Base-by-base conservation (phyloP, 2,797 vertebrate genomes). In the Urocyon cinereoargenteus region DNA sequence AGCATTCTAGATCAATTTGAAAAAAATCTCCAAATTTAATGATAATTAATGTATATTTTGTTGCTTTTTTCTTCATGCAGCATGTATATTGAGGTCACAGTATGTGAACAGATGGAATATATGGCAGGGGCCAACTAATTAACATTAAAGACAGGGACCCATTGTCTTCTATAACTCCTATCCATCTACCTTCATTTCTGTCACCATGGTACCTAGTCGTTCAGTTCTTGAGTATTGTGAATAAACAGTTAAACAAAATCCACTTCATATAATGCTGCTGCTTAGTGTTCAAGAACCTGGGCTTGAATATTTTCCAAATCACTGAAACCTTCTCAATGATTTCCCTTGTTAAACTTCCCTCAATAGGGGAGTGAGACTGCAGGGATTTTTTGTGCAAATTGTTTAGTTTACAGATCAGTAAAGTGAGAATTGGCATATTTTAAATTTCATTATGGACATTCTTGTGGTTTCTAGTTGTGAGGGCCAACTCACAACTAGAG, bases 101-200 rank as follows among this genome's bases (percentile, higher is more conserved):
- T 93, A 66, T 59, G 45, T 81, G 97, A 98, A 97, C 97, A 98
- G 97, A 98, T 97, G 97, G 98, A 96, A 95, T 97, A 96, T 97
- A 94, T 45, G n/a, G 84, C 94, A 77, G n/a, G 49, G 79, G 55
- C 86, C 51, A 93, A 22, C 94, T 98, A 93, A 98, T 98, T 98
- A 97, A 82, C 96, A 96, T 97, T 86, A 96, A 93, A 90, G 91
- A 97, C 96, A 97, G 85, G 92, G 61, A 94, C 28, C 70, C 96
- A 97, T 97, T 98, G 98, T 98, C 72, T 93, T 91, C 86, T 57
- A 2, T 73, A 93, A 75, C 75, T 97, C 90, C 79, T 95, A 98
- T 96, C 95, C 96, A 95, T 97, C 97, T 87, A 98, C 96, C 95
- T 97, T 93, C 89, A 83, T 97, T 78, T 94, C 96, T 92, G 96